Evolutionary conservation across 2,113 vertebrate species (phyloP).

Genomic region (Polypterus senegalus): DNA sequence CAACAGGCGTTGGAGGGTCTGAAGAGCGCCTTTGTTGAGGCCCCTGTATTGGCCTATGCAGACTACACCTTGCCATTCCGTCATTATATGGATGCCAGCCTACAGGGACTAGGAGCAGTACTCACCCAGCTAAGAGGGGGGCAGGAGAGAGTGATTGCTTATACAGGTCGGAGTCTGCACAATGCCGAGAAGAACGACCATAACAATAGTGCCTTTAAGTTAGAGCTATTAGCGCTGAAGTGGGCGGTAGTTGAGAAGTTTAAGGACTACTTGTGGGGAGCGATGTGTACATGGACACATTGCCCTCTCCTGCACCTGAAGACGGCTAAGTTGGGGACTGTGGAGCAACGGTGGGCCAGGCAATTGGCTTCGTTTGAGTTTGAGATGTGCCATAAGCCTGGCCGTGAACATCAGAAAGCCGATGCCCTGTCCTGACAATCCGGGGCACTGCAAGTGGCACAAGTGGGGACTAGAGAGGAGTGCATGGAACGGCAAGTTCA

Average conservation of each 20-base stretch:
- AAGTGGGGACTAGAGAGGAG: background rate
- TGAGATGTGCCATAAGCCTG: background rate
- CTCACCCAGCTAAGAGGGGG: background rate
- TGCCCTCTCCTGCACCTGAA: background rate
- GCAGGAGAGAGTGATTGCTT: background rate
- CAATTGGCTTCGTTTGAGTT: background rate
- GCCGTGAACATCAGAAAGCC: background rate
- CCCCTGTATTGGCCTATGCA: background rate
- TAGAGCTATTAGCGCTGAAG: background rate
- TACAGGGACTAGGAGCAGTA: background rate
- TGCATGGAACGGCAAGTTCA: background rate
- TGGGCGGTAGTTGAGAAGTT: slow-evolving; percentile 1
- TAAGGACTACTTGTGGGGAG: slow-evolving; percentile 1
- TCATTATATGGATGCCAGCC: background rate
- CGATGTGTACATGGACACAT: background rate
- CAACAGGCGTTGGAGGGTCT: background rate
- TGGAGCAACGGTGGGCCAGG: background rate
- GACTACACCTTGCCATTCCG: background rate
- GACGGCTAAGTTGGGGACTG: background rate
- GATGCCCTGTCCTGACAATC: background rate
- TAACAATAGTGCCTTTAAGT: background rate
- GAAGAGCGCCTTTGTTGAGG: background rate
- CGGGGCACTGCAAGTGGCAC: background rate
- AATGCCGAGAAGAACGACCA: background rate
- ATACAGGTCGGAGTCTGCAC: background rate